Base-by-base conservation (phyloP, 2,797 vertebrate genomes). In the Cottoperca gobio region DNA sequence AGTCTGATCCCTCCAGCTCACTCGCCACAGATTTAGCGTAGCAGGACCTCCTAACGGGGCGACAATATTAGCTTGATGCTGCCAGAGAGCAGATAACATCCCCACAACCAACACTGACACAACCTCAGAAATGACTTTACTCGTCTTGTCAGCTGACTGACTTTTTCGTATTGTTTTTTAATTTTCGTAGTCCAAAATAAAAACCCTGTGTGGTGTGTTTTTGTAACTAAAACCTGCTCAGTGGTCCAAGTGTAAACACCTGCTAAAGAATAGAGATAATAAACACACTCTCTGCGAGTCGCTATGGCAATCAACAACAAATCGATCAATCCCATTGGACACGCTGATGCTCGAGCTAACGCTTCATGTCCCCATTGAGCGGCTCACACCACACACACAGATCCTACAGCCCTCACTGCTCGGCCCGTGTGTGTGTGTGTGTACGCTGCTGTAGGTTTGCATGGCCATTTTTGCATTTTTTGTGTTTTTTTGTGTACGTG, bases 1-100 rank as follows among this genome's bases (percentile, higher is more conserved):
- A 76, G 78, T 85, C 87, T 93, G 90, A 93, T 92, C 91, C 84
- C 72, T 75, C 86, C 86, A 89, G 86, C 90, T 86, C 70, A 63
- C 87, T 76, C 46, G 26, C 64, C 23, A 35, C 83, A 89, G 92
- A 91, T 91, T 91, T 92, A 83, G 81, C 67, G 66, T 77, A 73
- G 84, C 88, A 89, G 85, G 89, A 90, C 82, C 86, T 90, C 79
- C 86, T 86, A 85, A 88, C 80, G 42, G 70, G 85, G 72, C 67
- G 72, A 82, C 84, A 68, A 67, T 89, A 91, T 93, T 85, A 89
- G 88, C 83, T 79, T 83, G 90, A 93, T 91, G 87, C 87, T 89
- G 90, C 83, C 86, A 76, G 65, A 70, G 76, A 77, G 83, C 17
- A n/a, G 82, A 91, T 91, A 92, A 86, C 80, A 74, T 84, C 84